A percentile compares a stretch with the other conserved stretches of the same genome.
These are phyloP conservation scores for Copidosoma floridanum DNA, from an alignment of 1,140 invertebrate species.

Conservation along the genomic window DNA sequence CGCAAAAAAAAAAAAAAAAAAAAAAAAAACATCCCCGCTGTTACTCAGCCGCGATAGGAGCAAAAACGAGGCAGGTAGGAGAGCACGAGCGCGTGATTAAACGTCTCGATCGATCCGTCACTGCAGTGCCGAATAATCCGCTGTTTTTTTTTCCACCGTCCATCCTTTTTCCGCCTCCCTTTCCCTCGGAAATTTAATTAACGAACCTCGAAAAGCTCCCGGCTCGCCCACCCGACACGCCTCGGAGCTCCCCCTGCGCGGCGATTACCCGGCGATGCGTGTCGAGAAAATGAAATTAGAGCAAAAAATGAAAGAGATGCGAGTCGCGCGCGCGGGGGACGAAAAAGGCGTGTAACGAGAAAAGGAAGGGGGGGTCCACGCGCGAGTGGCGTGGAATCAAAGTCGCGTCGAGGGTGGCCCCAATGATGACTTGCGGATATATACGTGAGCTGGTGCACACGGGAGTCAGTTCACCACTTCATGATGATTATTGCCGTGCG, in stretches of 20 bases:
- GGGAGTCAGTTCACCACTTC: slow-evolving; percentile 1
- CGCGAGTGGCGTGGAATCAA: slow-evolving; percentile 15
- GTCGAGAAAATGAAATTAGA: slow-evolving; percentile 21
- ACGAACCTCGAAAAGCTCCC: slow-evolving; percentile 22
- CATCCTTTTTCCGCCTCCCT: background rate
- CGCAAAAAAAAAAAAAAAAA: too few relatives aligned
- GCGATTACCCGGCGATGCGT: slow-evolving; percentile 27
- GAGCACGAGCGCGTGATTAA: slow-evolving; percentile 5
- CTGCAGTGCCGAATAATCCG: background rate
- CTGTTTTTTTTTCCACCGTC: slow-evolving; percentile 4
- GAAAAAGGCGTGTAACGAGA: background rate
- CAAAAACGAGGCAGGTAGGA: background rate
- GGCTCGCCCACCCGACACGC: slow-evolving; percentile 6
- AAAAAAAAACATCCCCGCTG: too few relatives aligned
- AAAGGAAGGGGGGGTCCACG: slow-evolving; percentile 5
- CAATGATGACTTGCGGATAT: slow-evolving; percentile 5
- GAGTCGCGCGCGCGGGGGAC: background rate
- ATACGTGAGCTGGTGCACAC: background rate
- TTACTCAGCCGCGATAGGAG: too few relatives aligned
- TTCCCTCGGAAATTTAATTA: slow-evolving; percentile 25
- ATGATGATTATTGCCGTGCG: too few relatives aligned
- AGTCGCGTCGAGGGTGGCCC: slow-evolving; percentile 10
- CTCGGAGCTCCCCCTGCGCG: background rate
- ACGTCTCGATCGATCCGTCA: slow-evolving; percentile 8
- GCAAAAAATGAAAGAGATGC: background rate